Base-by-base conservation (phyloP, 2,113 vertebrate genomes). In the Myrmophylax atrothorax region DNA sequence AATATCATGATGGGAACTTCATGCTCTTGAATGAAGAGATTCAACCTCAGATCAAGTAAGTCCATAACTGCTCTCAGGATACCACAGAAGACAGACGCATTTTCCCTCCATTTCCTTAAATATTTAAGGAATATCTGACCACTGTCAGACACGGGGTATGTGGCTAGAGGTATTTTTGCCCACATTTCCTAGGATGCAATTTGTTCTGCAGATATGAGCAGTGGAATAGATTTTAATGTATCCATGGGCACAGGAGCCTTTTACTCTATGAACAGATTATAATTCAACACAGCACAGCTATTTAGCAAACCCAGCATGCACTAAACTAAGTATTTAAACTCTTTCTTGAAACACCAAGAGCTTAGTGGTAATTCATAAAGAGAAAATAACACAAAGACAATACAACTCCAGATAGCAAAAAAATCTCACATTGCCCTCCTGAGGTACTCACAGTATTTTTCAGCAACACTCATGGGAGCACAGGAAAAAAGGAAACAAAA, bases 321-420 rank as follows among this genome's bases (percentile, higher is more conserved):
- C 35, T 70, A 79, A 88, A 87, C 18, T 31, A 87, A 78, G 73
- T 75, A 93, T 89, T 87, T 89, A 79, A 96, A 87, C n/a, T 85
- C 67, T 59, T 90, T 55, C 33, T 79, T 70, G 87, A 93, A 87
- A 49, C 50, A 83, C 23, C 12, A 89, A 94, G 42, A 73, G 12
- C 19, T 90, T 58, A 47, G 38, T 28, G 53, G 37, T 40, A 79
- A 87, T 59, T 90, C 76, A 50, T 77, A 55, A 86, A 70, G 75
- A 91, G 81, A 90, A 96, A 91, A 76, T 62, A 93, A 87, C 38
- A 67, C 52, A 38, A 76, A 0, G 6, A 74, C 37, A 72, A 25
- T 7, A 90, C 29, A 62, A 31, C 28, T 58, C n/a, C 55, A 69
- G 53, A 73, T 1, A 87, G 26, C 58, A 93, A 84, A 92, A 87